phyloP scores from a whole-genome alignment of 2,797 vertebrate species.

The Lepus oiostolus region DNA sequence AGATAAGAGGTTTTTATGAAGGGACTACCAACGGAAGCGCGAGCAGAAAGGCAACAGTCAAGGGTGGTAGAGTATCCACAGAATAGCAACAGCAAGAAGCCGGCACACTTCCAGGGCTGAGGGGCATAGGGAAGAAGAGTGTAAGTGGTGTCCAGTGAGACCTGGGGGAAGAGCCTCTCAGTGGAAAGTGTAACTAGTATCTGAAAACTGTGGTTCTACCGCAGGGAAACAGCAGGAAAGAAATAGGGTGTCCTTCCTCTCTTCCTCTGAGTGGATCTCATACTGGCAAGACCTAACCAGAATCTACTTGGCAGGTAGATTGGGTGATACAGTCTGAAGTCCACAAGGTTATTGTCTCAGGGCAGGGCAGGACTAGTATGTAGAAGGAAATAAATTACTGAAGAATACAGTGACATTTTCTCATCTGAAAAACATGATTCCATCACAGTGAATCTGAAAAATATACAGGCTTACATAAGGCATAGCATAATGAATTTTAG shows the following conservation, averaged over 20 bases:
- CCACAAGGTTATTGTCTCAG: neutral
- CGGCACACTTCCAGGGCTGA: neutral
- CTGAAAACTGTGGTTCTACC: neutral
- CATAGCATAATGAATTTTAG: constrained; percentile 45
- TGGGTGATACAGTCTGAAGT: neutral
- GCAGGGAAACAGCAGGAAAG: neutral
- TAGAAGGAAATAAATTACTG: constrained; percentile 51
- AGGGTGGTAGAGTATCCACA: neutral
- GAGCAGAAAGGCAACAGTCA: constrained; percentile 13
- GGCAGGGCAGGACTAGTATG: neutral
- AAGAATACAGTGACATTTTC: constrained; percentile 68
- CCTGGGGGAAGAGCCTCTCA: neutral
- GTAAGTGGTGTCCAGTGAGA: neutral
- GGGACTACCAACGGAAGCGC: neutral
- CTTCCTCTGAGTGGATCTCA: constrained; percentile 20
- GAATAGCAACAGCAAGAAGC: neutral
- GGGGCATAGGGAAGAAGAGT: neutral
- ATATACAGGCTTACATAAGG: neutral
- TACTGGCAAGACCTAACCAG: neutral
- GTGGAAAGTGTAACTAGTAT: neutral
- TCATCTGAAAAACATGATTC: constrained; percentile 57
- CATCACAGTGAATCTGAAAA: neutral
- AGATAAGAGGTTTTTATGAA: constrained; percentile 42
- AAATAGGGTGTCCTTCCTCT: constrained; percentile 7
- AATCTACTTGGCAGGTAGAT: neutral